Percentiles rank a stretch among this genome's conserved stretches.
These are phyloP conservation scores for Enteromius radiatus DNA, from an alignment of 2,797 vertebrate genomes.

Conservation along the genomic window DNA sequence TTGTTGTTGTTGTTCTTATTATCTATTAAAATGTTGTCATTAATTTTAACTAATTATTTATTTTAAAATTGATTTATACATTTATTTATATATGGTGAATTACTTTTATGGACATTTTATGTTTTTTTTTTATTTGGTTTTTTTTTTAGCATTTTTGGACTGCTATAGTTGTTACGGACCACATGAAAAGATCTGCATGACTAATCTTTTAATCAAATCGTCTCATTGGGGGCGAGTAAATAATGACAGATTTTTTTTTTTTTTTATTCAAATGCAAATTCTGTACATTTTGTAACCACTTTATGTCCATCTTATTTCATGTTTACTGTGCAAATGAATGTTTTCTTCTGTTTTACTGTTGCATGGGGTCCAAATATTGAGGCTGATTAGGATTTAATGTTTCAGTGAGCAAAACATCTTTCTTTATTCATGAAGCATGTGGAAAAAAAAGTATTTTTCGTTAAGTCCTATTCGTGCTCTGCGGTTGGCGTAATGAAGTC, in stretches of 20 bases:
- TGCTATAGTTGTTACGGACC: neutral
- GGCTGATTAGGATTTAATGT: slow-evolving; percentile 16
- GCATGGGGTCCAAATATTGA: neutral
- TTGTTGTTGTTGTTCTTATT: too few relatives aligned
- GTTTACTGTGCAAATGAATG: neutral
- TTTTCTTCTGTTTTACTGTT: slow-evolving; percentile 25
- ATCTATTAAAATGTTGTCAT: too few relatives aligned
- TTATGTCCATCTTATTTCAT: neutral
- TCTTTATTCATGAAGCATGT: slow-evolving; percentile 44
- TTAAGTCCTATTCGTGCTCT: slow-evolving; percentile 5
- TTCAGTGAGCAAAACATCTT: slow-evolving; percentile 24
- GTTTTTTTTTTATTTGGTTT: neutral
- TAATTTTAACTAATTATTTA: too few relatives aligned
- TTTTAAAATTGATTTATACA: too few relatives aligned
- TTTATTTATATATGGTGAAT: too few relatives aligned
- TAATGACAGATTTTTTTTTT: too few relatives aligned
- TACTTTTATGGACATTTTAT: neutral
- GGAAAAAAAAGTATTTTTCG: neutral
- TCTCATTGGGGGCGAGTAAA: neutral
- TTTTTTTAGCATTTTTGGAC: neutral
- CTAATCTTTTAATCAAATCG: neutral
- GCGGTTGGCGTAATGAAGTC: slow-evolving; percentile 28
- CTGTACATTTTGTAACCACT: neutral
- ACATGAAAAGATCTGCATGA: neutral
- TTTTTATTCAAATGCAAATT: slow-evolving; percentile 1